phyloP scores from a whole-genome alignment of 2,113 vertebrate species.

The Anser cygnoides region DNA sequence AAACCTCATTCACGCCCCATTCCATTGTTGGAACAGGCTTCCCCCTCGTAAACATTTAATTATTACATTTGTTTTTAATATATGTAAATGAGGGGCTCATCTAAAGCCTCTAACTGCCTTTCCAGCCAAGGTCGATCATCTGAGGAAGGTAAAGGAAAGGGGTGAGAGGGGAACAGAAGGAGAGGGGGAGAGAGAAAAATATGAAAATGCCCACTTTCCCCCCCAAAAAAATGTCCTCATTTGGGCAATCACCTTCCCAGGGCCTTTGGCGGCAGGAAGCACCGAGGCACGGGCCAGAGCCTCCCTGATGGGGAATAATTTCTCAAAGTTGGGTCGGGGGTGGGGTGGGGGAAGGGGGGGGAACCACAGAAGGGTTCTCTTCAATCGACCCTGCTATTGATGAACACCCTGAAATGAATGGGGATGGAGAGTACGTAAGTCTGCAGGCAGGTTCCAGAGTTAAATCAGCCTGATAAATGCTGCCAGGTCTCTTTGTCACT shows the following conservation, averaged over 20 bases:
- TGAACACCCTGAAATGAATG: slow-evolving; percentile 44
- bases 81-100: neutral
- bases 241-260: neutral
- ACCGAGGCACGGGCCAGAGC: neutral
- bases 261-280: neutral
- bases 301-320: neutral
- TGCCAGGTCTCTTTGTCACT: slow-evolving; percentile 77
- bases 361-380: neutral
- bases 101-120: neutral
- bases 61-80: neutral
- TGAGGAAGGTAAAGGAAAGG: neutral
- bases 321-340: neutral
- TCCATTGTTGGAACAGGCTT: neutral
- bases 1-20: neutral
- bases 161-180: neutral
- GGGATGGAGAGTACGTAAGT: slow-evolving; percentile 37
- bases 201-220: neutral
- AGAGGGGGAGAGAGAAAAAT: neutral
- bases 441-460: slow-evolving; percentile 58
- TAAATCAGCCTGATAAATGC: slow-evolving; percentile 70
- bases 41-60: neutral
- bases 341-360: too few relatives aligned
- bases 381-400: slow-evolving; percentile 17
- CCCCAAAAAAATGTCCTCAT: too few relatives aligned
- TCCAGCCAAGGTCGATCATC: neutral